Conservation (phyloP, 2,888 invertebrate species). For the Emesis furor region DNA sequence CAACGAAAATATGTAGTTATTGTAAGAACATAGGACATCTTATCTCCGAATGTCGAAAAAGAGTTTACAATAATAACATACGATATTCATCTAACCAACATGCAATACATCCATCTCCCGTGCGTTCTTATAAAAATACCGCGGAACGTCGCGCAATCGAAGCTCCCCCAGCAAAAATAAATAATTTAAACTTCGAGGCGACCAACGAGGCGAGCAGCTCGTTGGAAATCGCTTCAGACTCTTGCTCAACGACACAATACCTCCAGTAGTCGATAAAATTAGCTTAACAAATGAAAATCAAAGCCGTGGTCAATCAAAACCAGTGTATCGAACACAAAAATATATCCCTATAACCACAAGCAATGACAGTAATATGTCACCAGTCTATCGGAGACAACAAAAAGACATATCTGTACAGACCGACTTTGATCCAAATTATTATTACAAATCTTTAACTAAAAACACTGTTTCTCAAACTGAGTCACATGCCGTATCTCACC, state of each 20-base stretch:
- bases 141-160: not conserved
- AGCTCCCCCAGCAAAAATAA: slow-evolving; percentile 26
- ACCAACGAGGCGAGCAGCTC: slow-evolving; percentile 53
- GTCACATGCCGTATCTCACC: slow-evolving; percentile 17
- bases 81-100: not conserved
- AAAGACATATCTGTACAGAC: slow-evolving; percentile 4
- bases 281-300: not conserved
- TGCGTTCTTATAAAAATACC: not conserved
- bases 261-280: not conserved
- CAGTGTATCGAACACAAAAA: not conserved
- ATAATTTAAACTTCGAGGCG: slow-evolving; percentile 60
- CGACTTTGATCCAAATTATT: not conserved
- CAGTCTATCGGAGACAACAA: slow-evolving; percentile 49
- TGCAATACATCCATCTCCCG: not conserved
- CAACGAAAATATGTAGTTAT: slow-evolving; percentile 43
- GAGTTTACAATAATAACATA: slow-evolving; percentile 42
- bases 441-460: not conserved
- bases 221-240: slow-evolving; percentile 51
- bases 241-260: slow-evolving; percentile 2
- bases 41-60: slow-evolving; percentile 51
- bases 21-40: slow-evolving; percentile 56
- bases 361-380: not conserved
- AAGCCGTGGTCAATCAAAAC: not conserved
- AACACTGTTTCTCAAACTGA: not conserved
- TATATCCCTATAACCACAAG: not conserved